Evolutionary conservation across 2,888 invertebrate genomes (phyloP).

Genomic region (Nomada goodeniana): DNA sequence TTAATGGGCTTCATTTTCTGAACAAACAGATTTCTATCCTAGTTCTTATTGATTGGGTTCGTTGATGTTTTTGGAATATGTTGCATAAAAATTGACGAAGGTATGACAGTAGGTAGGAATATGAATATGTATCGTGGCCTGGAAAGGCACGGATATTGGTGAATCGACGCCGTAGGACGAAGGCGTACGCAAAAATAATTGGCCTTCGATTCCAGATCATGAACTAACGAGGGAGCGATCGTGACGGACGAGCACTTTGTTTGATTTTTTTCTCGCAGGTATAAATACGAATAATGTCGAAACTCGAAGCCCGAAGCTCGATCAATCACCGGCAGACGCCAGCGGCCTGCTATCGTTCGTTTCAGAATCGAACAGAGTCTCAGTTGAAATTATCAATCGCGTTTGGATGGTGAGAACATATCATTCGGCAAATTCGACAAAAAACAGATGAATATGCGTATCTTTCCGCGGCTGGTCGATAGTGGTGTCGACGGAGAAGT

Average conservation of each 20-base stretch:
- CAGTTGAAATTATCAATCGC: background rate
- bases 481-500: background rate
- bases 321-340: background rate
- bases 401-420: no score
- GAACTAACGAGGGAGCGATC: conserved; percentile 29
- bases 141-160: background rate
- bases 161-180: background rate
- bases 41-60: no score
- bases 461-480: background rate
- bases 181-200: conserved; percentile 53
- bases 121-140: background rate
- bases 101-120: background rate
- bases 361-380: no score
- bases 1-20: no score
- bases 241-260: conserved; percentile 40
- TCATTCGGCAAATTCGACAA: no score
- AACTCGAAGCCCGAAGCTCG: background rate
- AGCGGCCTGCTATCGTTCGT: background rate
- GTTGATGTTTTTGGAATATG: no score
- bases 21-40: no score
- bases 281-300: conserved; percentile 33
- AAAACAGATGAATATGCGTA: background rate
- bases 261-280: background rate
- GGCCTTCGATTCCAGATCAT: conserved; percentile 67
- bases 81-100: background rate